These are phyloP conservation scores for Labeo calbasu DNA, from an alignment of 2,797 vertebrate species.

Conservation along the genomic window DNA sequence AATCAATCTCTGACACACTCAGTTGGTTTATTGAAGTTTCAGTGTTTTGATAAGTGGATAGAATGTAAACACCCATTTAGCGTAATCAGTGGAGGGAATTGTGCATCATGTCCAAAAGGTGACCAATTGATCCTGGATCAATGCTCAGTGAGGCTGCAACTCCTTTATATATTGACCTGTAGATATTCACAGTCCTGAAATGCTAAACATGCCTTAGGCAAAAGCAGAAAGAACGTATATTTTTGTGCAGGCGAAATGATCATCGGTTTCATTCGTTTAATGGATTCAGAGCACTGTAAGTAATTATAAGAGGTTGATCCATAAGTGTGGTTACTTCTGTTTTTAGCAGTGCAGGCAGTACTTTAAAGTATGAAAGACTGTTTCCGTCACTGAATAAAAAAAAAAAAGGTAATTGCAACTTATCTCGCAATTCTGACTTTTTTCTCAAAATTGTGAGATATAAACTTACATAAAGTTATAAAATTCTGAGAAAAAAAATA, in stretches of 20 bases:
- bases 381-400: too few relatives aligned
- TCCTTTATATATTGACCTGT: slow-evolving; percentile 12
- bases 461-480: too few relatives aligned
- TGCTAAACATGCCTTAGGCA: neutral
- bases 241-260: neutral
- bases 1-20: slow-evolving; percentile 52
- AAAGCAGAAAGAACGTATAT: neutral
- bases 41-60: slow-evolving; percentile 45
- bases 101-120: slow-evolving; percentile 45
- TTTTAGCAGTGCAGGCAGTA: neutral
- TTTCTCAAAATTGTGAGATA: too few relatives aligned
- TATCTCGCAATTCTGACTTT: too few relatives aligned
- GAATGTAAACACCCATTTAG: slow-evolving; percentile 28
- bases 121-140: slow-evolving; percentile 45
- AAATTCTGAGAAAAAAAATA: too few relatives aligned
- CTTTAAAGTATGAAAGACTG: neutral
- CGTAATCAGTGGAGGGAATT: slow-evolving; percentile 51
- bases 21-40: slow-evolving; percentile 40
- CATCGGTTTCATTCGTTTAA: neutral
- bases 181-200: slow-evolving; percentile 18
- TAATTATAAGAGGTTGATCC: neutral
- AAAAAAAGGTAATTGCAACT: too few relatives aligned
- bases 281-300: neutral
- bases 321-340: neutral
- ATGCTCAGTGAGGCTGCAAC: neutral